Base-by-base conservation (phyloP, 2,797 vertebrate species). In the Percopsis omiscomaycus region DNA sequence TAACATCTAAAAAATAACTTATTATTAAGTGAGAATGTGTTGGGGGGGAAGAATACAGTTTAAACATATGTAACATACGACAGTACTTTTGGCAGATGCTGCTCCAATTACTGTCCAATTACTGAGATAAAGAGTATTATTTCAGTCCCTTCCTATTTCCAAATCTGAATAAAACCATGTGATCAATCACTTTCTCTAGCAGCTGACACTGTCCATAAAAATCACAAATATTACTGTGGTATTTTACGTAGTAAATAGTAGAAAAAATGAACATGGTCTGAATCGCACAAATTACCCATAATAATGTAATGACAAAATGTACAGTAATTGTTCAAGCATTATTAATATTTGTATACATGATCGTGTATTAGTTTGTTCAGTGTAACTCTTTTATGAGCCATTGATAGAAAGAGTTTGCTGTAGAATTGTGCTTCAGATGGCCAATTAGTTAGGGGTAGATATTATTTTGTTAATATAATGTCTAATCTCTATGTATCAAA, bases 371-470 rank as follows among this genome's bases (percentile, higher is more conserved):
- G 13, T 61, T 47, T 66, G 28, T 50, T 37, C 59, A 59, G 37
- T 42, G n/a, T 13, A 12, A 54, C 55, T 29, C 5, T 51, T 28
- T 46, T 28, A 59, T 63, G 76, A 84, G 78, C 74, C 81, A 84
- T 80, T 87, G 79, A 82, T 85, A 69, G 42, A 77, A 73, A 80
- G 72, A 77, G 61, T 15, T 59, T 10, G 11, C 52, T 37, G n/a
- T 53, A 0, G 58, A 64, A 50, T 1, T 48, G 4, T 16, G 13
- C n/a, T 28, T 45, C 37, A n/a, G 44, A 42, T 59, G 44, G 0
- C 58, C 11, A 16, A 64, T 64, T 45, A 15, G 3, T 60, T 15
- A 63, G 73, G 29, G 5, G 3, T 58, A 58, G 11, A 73, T 64
- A 12, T 54, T 27, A 14, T 22, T 2, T 16, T 5, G 53, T 62